Base-by-base conservation (phyloP, 2,113 vertebrate genomes). In the Naja naja region DNA sequence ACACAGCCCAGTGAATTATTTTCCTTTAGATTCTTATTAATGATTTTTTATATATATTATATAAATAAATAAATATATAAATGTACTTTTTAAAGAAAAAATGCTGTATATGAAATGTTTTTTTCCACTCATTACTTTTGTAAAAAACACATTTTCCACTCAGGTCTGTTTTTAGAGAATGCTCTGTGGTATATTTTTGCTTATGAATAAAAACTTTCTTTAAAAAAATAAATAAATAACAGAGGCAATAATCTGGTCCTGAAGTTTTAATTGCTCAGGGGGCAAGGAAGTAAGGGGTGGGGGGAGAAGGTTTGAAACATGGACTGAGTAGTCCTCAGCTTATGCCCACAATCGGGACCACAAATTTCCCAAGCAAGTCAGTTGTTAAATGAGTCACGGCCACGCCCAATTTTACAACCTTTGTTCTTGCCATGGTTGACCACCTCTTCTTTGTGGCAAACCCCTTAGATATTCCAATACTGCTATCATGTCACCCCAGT, bases 121-220 rank as follows among this genome's bases (percentile, higher is more conserved):
- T 60, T 53, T 4, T 0, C 55, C 81, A 90, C 88, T 49, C 74
- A 25, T 74, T 69, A 54, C 47, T 90, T 93, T 90, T 93, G 55
- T 90, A 93, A 55, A 93, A 93, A 93, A 90, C 5, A 30, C 81
- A 43, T 86, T 89, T 93, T 85, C 88, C 88, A 90, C 88, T 93
- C 89, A 87, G 92, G 43, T 60, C 9, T 90, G 88, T 64, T 93
- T 93, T 64, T 39, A 58, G 88, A 93, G 55, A 90, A 39, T 43
- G n/a, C 89, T 93, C 45, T 93, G 89, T 87, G 89, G 53, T 93
- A 90, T 93, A 93, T 93, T 93, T 49, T 93, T 93, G 92, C 92
- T 93, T 93, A 90, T 64, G 54, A 93, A 93, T 93, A 93, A 93
- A 93, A 60, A 39, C 23, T 53, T 93, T 49, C 55, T 87, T 53